Percentiles rank a stretch among this genome's conserved stretches.
Evolutionary conservation across 2,113 vertebrate species (phyloP).

Genomic region (Pardalotus punctatus): DNA sequence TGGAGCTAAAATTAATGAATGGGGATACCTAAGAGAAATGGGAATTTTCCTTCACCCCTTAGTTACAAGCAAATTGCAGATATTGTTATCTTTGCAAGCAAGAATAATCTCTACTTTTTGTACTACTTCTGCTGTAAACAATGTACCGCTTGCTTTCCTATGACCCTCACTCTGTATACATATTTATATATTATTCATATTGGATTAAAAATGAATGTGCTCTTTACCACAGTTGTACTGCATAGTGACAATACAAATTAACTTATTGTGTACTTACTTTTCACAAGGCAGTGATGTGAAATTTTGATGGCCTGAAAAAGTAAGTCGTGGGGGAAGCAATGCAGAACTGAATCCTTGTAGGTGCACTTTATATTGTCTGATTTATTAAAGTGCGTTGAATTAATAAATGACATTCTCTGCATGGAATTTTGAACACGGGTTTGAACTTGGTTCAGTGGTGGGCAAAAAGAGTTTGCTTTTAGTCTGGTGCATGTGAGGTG

Average conservation of each 20-base stretch:
- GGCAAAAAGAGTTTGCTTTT: background rate
- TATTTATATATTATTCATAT: slow-evolving; percentile 88
- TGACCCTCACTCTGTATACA: slow-evolving; percentile 80
- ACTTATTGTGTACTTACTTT: slow-evolving; percentile 85
- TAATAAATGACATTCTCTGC: slow-evolving; percentile 18
- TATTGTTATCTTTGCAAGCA: slow-evolving; percentile 66
- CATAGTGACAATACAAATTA: slow-evolving; percentile 84
- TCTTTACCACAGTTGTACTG: slow-evolving; percentile 79
- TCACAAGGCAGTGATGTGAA: slow-evolving; percentile 75
- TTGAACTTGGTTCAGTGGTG: background rate
- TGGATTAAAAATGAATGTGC: slow-evolving; percentile 86
- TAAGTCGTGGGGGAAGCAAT: slow-evolving; percentile 12
- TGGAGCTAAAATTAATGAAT: slow-evolving; percentile 67
- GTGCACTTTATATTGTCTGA: slow-evolving; percentile 22
- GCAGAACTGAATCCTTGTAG: slow-evolving; percentile 31
- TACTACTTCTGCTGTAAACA: slow-evolving; percentile 73
- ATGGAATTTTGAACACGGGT: background rate
- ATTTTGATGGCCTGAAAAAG: slow-evolving; percentile 75
- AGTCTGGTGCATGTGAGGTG: background rate
- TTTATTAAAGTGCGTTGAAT: slow-evolving; percentile 49
- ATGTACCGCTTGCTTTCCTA: slow-evolving; percentile 70
- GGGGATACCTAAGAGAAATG: slow-evolving; percentile 54
- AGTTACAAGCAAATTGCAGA: slow-evolving; percentile 65
- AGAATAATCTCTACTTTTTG: slow-evolving; percentile 73
- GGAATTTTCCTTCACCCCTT: slow-evolving; percentile 41